Evolutionary conservation across 2,797 vertebrate species (phyloP).

Genomic region (Mus caroli): DNA sequence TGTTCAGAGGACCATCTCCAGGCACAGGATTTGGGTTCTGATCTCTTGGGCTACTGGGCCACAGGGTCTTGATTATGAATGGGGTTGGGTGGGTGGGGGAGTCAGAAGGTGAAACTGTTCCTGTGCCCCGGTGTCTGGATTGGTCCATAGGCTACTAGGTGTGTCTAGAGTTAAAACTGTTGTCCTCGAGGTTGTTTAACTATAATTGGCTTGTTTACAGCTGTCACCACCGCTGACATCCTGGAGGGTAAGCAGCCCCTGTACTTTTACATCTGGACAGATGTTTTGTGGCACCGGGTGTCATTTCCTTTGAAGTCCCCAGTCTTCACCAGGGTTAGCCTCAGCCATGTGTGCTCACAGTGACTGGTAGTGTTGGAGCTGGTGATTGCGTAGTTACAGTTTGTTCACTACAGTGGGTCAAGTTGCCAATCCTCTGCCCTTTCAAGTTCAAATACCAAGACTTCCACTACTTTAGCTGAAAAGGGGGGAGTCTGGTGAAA

Average conservation of each 20-base stretch:
- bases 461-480: not conserved
- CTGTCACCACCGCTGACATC: not conserved
- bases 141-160: not conserved
- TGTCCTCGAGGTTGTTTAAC: not conserved
- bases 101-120: not conserved
- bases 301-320: not conserved
- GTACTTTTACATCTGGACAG: not conserved
- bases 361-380: not conserved
- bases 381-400: no score
- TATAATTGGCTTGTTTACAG: not conserved
- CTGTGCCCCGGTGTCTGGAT: not conserved
- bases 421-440: not conserved
- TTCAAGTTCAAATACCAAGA: not conserved
- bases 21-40: not conserved
- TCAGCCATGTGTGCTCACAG: accelerated
- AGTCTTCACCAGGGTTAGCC: not conserved
- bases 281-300: not conserved
- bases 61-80: not conserved
- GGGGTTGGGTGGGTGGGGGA: not conserved
- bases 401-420: not conserved
- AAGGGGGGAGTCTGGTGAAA: not conserved
- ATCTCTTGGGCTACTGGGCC: not conserved
- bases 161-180: not conserved
- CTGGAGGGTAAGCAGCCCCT: not conserved
- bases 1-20: not conserved